Percentiles rank a stretch among this genome's conserved stretches.
Conservation (phyloP, 2,113 vertebrate genomes). For the Colaptes auratus region DNA sequence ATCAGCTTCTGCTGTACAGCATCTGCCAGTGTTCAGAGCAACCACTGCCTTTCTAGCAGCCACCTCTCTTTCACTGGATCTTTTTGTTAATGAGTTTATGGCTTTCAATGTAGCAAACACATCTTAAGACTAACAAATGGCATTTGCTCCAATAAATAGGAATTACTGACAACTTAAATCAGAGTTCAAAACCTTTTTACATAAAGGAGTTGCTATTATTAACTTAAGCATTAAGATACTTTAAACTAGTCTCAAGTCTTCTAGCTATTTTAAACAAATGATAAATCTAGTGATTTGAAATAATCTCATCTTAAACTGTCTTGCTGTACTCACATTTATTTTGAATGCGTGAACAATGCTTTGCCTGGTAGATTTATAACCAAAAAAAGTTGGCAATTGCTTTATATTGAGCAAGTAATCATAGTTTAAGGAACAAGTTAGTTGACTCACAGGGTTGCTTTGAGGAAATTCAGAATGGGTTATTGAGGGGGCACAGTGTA, state of each 20-base stretch:
- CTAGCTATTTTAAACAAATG: neutral
- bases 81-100: neutral
- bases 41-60: neutral
- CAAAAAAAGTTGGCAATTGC: neutral
- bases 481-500: neutral
- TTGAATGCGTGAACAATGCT: neutral
- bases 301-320: neutral
- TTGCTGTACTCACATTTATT: neutral
- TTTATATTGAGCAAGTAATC: neutral
- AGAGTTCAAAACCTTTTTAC: neutral
- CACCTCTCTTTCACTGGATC: neutral
- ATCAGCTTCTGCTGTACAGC: neutral
- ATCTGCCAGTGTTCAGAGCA: neutral
- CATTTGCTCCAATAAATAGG: neutral
- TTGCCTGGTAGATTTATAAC: neutral
- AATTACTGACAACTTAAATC: neutral
- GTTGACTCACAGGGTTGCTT: neutral
- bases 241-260: neutral
- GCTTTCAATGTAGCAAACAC: neutral
- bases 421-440: neutral
- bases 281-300: neutral
- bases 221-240: neutral
- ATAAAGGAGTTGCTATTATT: neutral
- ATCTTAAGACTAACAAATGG: neutral
- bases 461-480: neutral